Conservation (phyloP, 2,113 vertebrate species). For the Nibea albiflora region DNA sequence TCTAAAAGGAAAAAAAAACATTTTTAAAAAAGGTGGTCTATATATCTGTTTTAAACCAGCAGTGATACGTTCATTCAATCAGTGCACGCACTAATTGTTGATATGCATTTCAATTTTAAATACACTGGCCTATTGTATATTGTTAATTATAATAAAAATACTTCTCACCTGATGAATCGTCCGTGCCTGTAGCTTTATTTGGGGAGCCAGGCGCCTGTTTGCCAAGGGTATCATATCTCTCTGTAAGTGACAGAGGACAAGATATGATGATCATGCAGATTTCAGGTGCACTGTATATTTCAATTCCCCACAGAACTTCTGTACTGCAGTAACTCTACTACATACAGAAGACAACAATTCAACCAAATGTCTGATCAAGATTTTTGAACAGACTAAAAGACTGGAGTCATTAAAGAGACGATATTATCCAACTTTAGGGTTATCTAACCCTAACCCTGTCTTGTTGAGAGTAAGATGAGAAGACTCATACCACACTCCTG, state of each 20-base stretch:
- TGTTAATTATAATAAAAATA: background rate
- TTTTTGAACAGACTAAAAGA: background rate
- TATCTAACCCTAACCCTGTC: background rate
- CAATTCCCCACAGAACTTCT: background rate
- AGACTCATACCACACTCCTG: background rate
- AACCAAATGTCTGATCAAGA: background rate
- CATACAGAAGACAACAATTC: background rate
- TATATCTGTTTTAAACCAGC: background rate
- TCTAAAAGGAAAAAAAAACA: slow-evolving; percentile 65
- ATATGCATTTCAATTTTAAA: background rate
- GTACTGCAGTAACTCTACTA: background rate
- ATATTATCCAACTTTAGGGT: background rate
- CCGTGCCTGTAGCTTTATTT: slow-evolving; percentile 24
- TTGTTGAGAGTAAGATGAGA: background rate
- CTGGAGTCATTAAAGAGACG: background rate
- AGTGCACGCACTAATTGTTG: background rate
- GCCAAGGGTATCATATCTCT: accelerated
- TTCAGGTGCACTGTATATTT: background rate
- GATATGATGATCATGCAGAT: background rate
- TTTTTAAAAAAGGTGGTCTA: background rate
- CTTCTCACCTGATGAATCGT: slow-evolving; percentile 19
- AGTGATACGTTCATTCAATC: background rate
- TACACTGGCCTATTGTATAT: background rate
- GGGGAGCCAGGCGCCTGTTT: accelerated
- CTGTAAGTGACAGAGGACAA: background rate